A percentile compares a stretch with the other conserved stretches of the same genome.
Evolutionary conservation across 2,797 vertebrate genomes (phyloP).

Genomic region (Fringilla coelebs): DNA sequence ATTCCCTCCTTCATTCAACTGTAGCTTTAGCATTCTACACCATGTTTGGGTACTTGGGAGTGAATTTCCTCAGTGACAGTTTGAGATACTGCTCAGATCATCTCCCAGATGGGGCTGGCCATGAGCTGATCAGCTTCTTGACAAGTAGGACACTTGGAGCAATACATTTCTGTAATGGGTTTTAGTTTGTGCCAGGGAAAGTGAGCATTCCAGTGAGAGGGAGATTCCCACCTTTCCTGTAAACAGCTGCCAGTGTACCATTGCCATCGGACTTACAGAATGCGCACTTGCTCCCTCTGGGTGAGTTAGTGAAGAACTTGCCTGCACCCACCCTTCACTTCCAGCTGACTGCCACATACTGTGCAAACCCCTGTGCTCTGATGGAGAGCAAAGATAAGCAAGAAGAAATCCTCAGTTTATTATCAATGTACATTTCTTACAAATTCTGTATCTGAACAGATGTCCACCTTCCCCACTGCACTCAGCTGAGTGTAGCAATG

Average conservation of each 20-base stretch:
- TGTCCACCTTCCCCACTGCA: not conserved
- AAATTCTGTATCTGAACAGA: not conserved
- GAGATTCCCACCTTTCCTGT: not conserved
- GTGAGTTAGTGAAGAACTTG: not conserved
- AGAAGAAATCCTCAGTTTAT: not conserved
- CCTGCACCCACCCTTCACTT: not conserved
- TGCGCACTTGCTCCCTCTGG: not conserved
- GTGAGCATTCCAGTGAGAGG: not conserved
- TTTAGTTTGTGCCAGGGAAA: not conserved
- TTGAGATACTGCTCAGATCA: not conserved
- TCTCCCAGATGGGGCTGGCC: not conserved
- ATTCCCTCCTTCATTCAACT: not conserved
- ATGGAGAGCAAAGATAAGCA: not conserved
- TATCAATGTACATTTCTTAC: not conserved
- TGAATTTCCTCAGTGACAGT: not conserved
- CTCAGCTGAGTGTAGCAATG: not conserved
- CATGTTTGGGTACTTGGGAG: not conserved
- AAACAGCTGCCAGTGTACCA: accelerated
- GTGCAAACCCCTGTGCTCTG: not conserved
- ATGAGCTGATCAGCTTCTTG: not conserved
- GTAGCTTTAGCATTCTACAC: not conserved
- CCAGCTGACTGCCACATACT: not conserved
- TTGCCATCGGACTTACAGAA: not conserved
- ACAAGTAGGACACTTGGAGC: not conserved
- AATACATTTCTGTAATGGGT: not conserved